These are phyloP conservation scores for Seriola quinqueradiata DNA, from an alignment of 2,113 vertebrate genomes.

Conservation along the genomic window DNA sequence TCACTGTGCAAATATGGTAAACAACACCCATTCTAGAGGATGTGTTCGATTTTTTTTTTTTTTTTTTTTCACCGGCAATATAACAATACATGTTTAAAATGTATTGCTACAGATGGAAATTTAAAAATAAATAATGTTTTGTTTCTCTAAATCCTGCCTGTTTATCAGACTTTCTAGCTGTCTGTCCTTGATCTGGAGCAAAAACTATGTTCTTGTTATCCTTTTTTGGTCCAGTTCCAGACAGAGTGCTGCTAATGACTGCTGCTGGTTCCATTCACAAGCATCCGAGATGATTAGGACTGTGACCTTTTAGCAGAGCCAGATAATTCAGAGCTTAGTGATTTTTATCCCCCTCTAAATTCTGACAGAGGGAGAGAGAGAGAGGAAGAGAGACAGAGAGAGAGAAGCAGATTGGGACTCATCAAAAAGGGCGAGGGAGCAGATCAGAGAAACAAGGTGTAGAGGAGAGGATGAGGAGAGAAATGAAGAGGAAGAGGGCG, in stretches of 20 bases:
- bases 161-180: constrained; percentile 4
- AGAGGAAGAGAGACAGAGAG: constrained; percentile 24
- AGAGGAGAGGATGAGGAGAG: constrained; percentile 52
- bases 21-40: background rate
- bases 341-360: constrained; percentile 66
- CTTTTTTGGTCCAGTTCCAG: constrained; percentile 41
- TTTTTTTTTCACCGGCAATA: too few species aligned
- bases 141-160: background rate
- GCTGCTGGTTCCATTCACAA: constrained; percentile 59
- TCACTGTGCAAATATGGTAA: constrained; percentile 13
- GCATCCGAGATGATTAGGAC: constrained; percentile 71
- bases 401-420: constrained; percentile 29
- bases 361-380: constrained; percentile 23
- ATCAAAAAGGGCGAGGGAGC: constrained; percentile 45
- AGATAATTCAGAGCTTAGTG: constrained; percentile 74
- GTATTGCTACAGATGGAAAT: background rate
- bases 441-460: constrained; percentile 59
- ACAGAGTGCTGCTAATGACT: constrained; percentile 75
- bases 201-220: constrained; percentile 61
- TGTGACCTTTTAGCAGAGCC: constrained; percentile 76
- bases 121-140: background rate
- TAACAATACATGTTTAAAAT: background rate
- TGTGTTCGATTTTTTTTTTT: background rate
- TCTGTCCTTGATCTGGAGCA: constrained; percentile 37
- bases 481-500: constrained; percentile 49